Percentiles rank a stretch among this genome's conserved stretches.
Conservation (phyloP, 2,888 invertebrate genomes). For the Xestoiulus laeticollis region DNA sequence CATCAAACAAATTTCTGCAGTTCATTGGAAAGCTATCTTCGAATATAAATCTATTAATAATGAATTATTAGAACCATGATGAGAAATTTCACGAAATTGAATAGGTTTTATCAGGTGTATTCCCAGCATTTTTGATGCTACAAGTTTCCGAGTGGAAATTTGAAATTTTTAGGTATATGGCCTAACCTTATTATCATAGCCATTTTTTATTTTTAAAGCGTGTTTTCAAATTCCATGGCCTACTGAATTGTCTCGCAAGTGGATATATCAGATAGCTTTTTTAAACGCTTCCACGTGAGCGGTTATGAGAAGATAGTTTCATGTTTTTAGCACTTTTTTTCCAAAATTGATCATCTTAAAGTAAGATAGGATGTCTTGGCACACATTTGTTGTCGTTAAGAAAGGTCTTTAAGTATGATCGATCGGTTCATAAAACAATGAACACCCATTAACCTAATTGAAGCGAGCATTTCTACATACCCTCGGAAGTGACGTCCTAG, state of each 20-base stretch:
- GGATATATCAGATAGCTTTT: background rate
- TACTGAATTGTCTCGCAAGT: background rate
- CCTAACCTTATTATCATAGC: background rate
- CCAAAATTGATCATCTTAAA: background rate
- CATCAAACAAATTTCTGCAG: too few species aligned
- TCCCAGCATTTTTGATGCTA: too few species aligned
- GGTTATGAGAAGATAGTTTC: background rate
- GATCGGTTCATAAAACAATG: constrained; percentile 2
- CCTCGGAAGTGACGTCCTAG: background rate
- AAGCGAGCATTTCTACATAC: background rate
- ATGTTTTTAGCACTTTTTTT: background rate
- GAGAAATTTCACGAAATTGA: too few species aligned
- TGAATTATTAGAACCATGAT: too few species aligned
- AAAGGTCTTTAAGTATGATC: background rate
- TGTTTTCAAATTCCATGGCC: background rate
- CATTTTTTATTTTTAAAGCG: background rate
- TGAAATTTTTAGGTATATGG: too few species aligned
- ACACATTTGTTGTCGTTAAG: background rate
- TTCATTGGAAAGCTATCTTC: too few species aligned
- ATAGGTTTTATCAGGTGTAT: too few species aligned
- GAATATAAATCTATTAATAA: too few species aligned
- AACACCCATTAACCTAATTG: constrained; percentile 27
- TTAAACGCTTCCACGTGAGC: background rate
- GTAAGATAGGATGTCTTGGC: background rate
- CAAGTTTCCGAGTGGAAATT: too few species aligned